phyloP scores from a whole-genome alignment of 2,888 invertebrate species.

The Volucella bombylans region DNA sequence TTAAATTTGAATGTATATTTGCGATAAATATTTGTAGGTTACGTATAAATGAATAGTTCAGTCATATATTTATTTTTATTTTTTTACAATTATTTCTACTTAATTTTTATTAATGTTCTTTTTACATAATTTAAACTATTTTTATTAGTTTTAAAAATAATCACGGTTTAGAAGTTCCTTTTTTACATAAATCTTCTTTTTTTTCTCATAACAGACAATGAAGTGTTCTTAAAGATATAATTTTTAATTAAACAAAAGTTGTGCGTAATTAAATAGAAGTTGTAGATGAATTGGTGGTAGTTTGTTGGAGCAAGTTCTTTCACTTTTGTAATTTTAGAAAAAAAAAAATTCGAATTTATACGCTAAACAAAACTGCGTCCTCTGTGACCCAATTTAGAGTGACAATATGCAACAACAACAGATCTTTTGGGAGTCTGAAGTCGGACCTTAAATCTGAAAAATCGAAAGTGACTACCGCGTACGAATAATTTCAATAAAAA shows the following conservation, averaged over 20 bases:
- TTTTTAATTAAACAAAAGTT: slow-evolving; percentile 3
- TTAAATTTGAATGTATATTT: slow-evolving; percentile 43
- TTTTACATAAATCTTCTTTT: slow-evolving; percentile 15
- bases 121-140: slow-evolving; percentile 4
- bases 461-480: too few relatives aligned
- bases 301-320: too few relatives aligned
- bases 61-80: slow-evolving; percentile 31
- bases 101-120: slow-evolving; percentile 1
- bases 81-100: slow-evolving; percentile 9
- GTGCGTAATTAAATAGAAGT: slow-evolving; percentile 36
- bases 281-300: neutral
- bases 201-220: too few relatives aligned
- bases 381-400: too few relatives aligned
- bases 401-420: too few relatives aligned
- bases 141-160: slow-evolving; percentile 17
- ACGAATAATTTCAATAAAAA: too few relatives aligned
- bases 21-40: slow-evolving; percentile 52
- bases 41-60: slow-evolving; percentile 39
- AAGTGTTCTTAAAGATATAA: neutral
- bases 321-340: too few relatives aligned
- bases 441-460: too few relatives aligned
- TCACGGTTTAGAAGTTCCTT: slow-evolving; percentile 70
- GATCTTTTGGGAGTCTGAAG: too few relatives aligned
- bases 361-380: too few relatives aligned
- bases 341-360: too few relatives aligned